These are phyloP conservation scores for Gyps fulvus DNA, from an alignment of 2,113 vertebrate species.

Conservation along the genomic window DNA sequence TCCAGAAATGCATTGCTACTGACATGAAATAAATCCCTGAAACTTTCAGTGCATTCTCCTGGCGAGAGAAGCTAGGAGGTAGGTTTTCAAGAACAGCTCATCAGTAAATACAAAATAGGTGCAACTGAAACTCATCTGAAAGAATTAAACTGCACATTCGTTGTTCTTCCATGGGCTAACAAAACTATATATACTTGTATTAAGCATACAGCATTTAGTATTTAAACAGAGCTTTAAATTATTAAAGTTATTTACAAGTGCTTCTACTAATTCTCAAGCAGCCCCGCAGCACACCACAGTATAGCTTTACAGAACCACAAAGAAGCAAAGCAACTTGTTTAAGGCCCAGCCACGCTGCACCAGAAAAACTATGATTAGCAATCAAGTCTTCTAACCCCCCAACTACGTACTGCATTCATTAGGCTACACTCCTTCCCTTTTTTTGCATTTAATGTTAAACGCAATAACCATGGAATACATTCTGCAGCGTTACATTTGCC, in stretches of 20 bases:
- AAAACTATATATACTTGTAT: background rate
- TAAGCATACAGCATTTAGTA: background rate
- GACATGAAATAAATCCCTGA: background rate
- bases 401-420: rapidly evolving
- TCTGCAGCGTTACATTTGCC: rapidly evolving
- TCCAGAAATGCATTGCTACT: background rate
- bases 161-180: rapidly evolving
- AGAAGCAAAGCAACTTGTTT: background rate
- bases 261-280: background rate
- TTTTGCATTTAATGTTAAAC: background rate
- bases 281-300: background rate
- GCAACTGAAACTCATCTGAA: background rate
- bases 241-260: background rate
- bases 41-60: background rate
- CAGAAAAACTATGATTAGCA: background rate
- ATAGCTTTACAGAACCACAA: background rate
- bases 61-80: background rate
- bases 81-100: background rate
- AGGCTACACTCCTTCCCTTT: background rate
- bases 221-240: background rate
- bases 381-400: rapidly evolving
- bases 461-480: rapidly evolving
- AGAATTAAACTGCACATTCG: background rate
- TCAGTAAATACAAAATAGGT: background rate
- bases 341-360: background rate